Conservation (phyloP, 2,113 vertebrate species). For the Mesoclemmys tuberculata region DNA sequence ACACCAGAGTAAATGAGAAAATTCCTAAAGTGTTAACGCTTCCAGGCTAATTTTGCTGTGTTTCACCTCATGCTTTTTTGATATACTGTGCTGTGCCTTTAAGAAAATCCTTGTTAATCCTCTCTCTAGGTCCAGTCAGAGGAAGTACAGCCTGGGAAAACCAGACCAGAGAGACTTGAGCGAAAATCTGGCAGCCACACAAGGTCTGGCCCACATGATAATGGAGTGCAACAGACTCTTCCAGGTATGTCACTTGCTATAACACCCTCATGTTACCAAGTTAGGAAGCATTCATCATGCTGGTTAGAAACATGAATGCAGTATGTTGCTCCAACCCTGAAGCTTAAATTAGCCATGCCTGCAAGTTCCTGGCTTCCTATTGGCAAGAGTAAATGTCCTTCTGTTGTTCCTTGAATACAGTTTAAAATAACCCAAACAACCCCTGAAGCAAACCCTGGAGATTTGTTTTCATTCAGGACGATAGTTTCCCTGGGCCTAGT, state of each 20-base stretch:
- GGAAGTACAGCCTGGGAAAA: slow-evolving; percentile 86
- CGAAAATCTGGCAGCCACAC: slow-evolving; percentile 89
- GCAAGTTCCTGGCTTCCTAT: neutral
- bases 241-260: slow-evolving; percentile 73
- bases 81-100: neutral
- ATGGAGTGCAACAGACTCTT: slow-evolving; percentile 84
- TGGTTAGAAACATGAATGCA: neutral
- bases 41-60: accelerated
- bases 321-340: neutral
- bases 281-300: neutral
- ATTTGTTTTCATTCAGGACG: neutral
- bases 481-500: neutral
- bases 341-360: neutral
- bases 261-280: neutral
- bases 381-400: neutral
- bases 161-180: slow-evolving; percentile 89
- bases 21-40: neutral
- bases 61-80: neutral
- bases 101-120: neutral
- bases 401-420: neutral
- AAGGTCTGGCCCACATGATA: slow-evolving; percentile 89
- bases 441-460: neutral
- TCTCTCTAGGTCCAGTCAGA: slow-evolving; percentile 77
- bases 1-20: neutral
- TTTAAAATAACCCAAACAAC: neutral